Percentiles rank a stretch among this genome's conserved stretches.
Conservation (phyloP, 2,797 vertebrate genomes). For the Rhabdomys pumilio region DNA sequence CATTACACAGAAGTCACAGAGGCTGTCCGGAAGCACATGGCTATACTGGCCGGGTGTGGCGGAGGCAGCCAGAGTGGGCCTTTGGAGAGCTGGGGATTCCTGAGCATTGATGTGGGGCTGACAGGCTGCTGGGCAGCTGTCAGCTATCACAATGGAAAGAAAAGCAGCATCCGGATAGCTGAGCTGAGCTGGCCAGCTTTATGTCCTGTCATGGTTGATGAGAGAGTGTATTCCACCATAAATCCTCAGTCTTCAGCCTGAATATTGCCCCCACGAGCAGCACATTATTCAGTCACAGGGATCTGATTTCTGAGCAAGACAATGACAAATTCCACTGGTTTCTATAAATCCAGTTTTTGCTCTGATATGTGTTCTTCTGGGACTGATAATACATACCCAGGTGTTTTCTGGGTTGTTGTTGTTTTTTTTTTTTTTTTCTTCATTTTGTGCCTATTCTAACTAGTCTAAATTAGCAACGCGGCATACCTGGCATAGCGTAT, state of each 20-base stretch:
- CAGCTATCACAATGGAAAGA: constrained; percentile 64
- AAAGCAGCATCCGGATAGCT: constrained; percentile 54
- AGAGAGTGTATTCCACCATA: constrained; percentile 48
- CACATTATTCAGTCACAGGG: constrained; percentile 73
- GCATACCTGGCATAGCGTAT: not conserved
- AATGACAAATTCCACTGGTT: constrained; percentile 75
- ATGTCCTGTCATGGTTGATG: constrained; percentile 49
- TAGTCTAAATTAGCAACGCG: not conserved
- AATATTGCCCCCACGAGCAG: constrained; percentile 79
- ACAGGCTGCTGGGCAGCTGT: constrained; percentile 51
- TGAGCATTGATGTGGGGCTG: constrained; percentile 21
- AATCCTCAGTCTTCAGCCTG: constrained; percentile 81
- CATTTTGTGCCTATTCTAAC: not conserved
- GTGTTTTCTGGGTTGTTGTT: not conserved
- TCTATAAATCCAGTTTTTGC: constrained; percentile 53
- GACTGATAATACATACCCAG: not conserved
- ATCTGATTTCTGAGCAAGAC: constrained; percentile 67
- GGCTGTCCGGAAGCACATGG: constrained; percentile 38
- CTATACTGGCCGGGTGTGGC: not conserved
- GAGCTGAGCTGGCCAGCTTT: constrained; percentile 31
- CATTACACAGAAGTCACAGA: not conserved
- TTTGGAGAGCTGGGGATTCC: not conserved
- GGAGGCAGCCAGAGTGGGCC: not conserved
- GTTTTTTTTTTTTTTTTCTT: not conserved
- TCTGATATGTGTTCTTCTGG: constrained; percentile 61